Percentiles rank a stretch among this genome's conserved stretches.
Conservation (phyloP, 2,113 vertebrate species). For the Catharus fuscescens region DNA sequence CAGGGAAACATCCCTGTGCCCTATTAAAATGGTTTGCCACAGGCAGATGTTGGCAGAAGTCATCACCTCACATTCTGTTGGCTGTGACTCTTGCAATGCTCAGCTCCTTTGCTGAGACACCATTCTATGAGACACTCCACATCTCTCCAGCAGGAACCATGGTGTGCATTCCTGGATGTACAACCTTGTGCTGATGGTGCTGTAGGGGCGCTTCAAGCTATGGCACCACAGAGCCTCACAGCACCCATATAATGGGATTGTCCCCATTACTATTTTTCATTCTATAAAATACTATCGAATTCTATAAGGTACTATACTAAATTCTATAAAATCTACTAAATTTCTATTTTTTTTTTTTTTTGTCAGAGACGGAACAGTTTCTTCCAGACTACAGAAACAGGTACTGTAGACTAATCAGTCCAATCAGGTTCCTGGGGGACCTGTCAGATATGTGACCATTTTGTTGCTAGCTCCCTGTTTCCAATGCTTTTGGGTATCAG, state of each 20-base stretch:
- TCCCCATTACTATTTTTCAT: not conserved
- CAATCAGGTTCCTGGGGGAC: not conserved
- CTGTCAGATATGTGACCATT: not conserved
- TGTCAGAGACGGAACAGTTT: not conserved
- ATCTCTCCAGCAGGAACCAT: fast-evolving
- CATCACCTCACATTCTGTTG: not conserved
- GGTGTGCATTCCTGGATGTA: not conserved
- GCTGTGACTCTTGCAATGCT: not conserved
- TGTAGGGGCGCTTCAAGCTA: not conserved
- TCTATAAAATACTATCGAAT: not conserved
- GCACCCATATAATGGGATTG: not conserved
- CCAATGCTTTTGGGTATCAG: not conserved
- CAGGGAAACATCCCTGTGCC: not conserved
- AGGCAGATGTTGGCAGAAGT: not conserved
- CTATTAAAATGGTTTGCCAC: not conserved
- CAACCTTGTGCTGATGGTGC: not conserved
- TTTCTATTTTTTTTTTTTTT: not conserved
- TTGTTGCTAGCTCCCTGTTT: not conserved
- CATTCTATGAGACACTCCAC: not conserved
- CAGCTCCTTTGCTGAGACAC: not conserved
- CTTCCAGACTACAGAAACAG: not conserved
- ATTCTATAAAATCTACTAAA: no score
- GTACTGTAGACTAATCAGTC: not conserved
- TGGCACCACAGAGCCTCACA: not conserved
- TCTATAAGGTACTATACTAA: no score